Base-by-base conservation (phyloP, 37 sponge, comb jelly and placozoan genomes). In the Axinella damicornis region DNA sequence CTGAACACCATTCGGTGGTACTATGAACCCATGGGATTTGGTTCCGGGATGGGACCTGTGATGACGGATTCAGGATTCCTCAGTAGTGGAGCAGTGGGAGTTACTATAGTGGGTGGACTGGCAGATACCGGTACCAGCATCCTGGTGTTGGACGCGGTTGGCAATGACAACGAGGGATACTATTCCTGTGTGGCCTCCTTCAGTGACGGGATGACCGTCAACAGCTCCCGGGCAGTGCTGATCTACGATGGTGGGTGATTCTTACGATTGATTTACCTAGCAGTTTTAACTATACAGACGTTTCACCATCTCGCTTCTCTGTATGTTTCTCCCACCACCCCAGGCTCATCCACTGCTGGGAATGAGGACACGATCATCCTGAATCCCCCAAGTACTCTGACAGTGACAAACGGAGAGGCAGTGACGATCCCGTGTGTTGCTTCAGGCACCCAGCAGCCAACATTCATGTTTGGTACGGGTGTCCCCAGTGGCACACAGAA, bases 71-170 rank as follows among this genome's bases (percentile, higher is more conserved):
- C 69, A 6, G 69, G 69, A 33, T 31, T 31, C 31, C 34, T 18
- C 19, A 33, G 4, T 67, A 31, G 34, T 30, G 46, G 46, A 9
- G 9, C 46, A 46, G 9, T 9, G 9, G 53, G 22, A 5, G 37
- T 22, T 9, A 22, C 72, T 12, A 40, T 35, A 35, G 53, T 38
- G 53, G 37, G 41, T 22, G 53, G n/a, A 24, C 20, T 22, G 41
- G 20, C 75, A 30, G 58, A 74, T 30, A 4, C 58, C 31, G 75
- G 57, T 28, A 74, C 75, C 59, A 57, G 75, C 28, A 33, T 74
- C n/a, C 57, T 57, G 58, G 37, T 74, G 2, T 31, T 74, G 59
- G 75, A 74, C 24, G 15, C 2, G 13, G 75, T 74, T 12, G 75
- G 75, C 18, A 25, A 30, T 12, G 58, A 74, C 18, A 2, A 31